phyloP scores from a whole-genome alignment of 1,140 invertebrate genomes.

The Galendromus occidentalis region DNA sequence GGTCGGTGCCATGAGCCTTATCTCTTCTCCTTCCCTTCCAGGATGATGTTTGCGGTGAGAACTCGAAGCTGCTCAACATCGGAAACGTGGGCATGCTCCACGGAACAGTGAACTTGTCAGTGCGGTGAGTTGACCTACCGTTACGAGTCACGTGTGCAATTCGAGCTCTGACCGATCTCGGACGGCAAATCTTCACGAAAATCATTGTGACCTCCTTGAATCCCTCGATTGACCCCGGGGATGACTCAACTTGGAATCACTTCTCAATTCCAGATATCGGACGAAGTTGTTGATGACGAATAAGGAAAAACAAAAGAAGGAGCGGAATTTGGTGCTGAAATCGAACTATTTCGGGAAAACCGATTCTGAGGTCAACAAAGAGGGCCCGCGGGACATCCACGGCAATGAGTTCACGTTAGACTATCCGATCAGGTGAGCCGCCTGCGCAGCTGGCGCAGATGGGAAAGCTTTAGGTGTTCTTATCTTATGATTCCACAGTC shows the following conservation, averaged over 20 bases:
- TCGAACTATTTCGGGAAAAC: not conserved
- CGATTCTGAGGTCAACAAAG: no score
- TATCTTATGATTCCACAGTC: no score
- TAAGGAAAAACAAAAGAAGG: not conserved
- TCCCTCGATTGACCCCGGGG: not conserved
- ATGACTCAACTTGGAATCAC: not conserved
- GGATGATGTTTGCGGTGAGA: not conserved
- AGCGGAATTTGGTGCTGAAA: not conserved
- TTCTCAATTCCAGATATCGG: not conserved
- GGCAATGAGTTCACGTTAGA: no score
- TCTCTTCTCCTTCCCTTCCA: not conserved
- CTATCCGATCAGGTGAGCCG: no score
- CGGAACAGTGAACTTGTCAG: not conserved
- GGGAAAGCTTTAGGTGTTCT: no score
- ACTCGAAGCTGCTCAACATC: not conserved
- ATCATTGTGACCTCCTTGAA: no score
- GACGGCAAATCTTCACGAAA: no score
- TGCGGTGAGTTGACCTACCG: not conserved
- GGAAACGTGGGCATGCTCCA: not conserved
- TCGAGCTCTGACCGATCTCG: no score
- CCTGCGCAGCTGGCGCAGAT: no score
- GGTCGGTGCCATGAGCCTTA: no score
- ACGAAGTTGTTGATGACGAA: conserved; percentile 6
- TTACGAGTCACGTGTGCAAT: no score
- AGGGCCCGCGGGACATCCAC: no score